Evolutionary conservation across 2,797 vertebrate genomes (phyloP), one percentile per base, ranked within the genome.

Genomic region (Enteromius mattozi): DNA sequence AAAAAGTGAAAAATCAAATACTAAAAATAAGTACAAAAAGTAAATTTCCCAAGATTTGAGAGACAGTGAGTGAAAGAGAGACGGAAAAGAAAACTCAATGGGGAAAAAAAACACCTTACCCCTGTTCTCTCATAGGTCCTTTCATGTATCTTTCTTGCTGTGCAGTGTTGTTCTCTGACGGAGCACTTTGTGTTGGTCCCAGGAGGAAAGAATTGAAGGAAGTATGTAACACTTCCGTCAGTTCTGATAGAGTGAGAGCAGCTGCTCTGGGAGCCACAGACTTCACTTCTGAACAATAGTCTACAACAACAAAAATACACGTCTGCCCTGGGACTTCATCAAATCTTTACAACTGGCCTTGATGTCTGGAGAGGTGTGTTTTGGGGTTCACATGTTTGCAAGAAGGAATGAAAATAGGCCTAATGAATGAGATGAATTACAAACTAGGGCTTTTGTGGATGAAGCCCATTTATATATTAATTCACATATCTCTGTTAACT

Each of bases 201-300:
- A 37, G 17, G 45, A 80, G 86, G 82, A 86, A 88, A 78, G 45
- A 66, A 72, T 21, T 56, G 77, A 72, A 86, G 88, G 88, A 89
- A 88, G 70, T 85, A 61, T 83, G 81, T 82, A 81, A 35, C 65
- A 69, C 69, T 80, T 54, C 71, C 30, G 56, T 80, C 78, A 76
- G 78, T 75, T 85, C 71, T 84, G 69, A 80, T 42, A 35, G 69
- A 86, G 30, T 7, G 51, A 81, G 45, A 54, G 33, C 35, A 3
- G 85, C 30, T 79, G 21, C 69, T 66, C 35, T 45, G 35, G 65
- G 74, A 78, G 49, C 33, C 47, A n/a, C 24, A 77, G 70, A 68
- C 37, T 78, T 37, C 35, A 47, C 1, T 68, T 78, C 35, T 59
- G 35, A 69, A 83, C 35, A 54, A 51, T 47, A 66, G 59, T 35